A percentile compares a stretch with the other conserved stretches of the same genome.
These are phyloP conservation scores for Pomatorhinus ruficollis DNA, from an alignment of 2,113 vertebrate species.

Conservation along the genomic window DNA sequence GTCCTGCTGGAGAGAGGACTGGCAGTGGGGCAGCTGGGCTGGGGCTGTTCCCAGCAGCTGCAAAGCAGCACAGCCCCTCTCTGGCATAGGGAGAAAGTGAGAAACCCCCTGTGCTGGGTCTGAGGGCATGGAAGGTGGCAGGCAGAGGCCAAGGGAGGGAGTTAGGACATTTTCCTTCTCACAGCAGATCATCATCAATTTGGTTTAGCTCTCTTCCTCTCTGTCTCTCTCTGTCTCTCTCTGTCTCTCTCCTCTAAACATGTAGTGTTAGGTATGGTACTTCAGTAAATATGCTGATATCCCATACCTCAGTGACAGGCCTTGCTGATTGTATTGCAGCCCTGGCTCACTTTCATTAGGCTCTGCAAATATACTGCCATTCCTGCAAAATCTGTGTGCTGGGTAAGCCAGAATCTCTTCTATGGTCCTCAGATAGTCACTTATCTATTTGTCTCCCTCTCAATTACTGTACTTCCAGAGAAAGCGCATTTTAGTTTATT, in stretches of 20 bases:
- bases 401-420: neutral
- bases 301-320: neutral
- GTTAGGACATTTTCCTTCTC: neutral
- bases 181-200: neutral
- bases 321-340: neutral
- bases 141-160: neutral
- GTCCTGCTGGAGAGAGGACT: neutral
- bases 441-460: conserved; percentile 10
- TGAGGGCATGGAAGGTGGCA: accelerated
- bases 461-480: conserved; percentile 3
- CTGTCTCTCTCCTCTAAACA: neutral
- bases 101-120: accelerated
- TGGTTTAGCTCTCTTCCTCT: neutral
- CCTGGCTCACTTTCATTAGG: conserved; percentile 14
- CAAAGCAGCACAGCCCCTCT: neutral
- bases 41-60: neutral
- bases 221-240: neutral
- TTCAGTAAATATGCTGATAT: neutral
- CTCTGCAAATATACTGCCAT: conserved; percentile 9
- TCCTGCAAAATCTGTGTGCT: neutral
- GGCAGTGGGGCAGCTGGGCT: accelerated
- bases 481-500: conserved; percentile 20
- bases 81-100: accelerated
- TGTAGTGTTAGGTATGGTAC: neutral
- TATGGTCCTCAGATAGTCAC: neutral